These are phyloP conservation scores for Stenotaenia linearis DNA, from an alignment of 2,888 invertebrate genomes.

Conservation along the genomic window DNA sequence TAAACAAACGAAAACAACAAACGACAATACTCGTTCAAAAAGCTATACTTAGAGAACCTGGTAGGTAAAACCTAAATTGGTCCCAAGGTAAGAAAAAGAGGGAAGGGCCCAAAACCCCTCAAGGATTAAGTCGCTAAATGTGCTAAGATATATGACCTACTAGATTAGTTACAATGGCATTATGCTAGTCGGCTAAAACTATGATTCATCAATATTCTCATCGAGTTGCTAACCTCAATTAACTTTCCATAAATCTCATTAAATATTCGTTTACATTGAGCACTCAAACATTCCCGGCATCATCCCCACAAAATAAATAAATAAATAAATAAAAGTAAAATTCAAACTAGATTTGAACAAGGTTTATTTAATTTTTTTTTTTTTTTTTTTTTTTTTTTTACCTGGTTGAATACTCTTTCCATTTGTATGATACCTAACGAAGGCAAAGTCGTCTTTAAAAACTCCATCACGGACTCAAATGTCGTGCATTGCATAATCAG, in stretches of 20 bases:
- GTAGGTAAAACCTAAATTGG: not conserved
- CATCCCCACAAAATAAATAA: too few species aligned
- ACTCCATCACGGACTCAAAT: conserved; percentile 91
- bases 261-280: not conserved
- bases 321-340: not conserved
- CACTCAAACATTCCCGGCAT: not conserved
- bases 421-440: conserved; percentile 53
- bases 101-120: conserved; percentile 1
- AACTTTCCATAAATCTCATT: not conserved
- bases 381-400: conserved; percentile 45
- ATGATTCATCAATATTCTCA: not conserved
- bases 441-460: conserved; percentile 68
- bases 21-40: not conserved
- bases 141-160: not conserved
- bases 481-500: conserved; percentile 75
- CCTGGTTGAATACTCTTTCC: conserved; percentile 80
- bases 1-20: not conserved
- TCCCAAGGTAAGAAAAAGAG: conserved; percentile 1
- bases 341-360: not conserved
- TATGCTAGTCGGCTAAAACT: not conserved
- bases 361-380: too few species aligned
- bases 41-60: conserved; percentile 14
- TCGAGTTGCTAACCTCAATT: not conserved
- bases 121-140: not conserved
- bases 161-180: not conserved